phyloP scores from a whole-genome alignment of 2,888 invertebrate genomes.

The Pandemis cinnamomeana region DNA sequence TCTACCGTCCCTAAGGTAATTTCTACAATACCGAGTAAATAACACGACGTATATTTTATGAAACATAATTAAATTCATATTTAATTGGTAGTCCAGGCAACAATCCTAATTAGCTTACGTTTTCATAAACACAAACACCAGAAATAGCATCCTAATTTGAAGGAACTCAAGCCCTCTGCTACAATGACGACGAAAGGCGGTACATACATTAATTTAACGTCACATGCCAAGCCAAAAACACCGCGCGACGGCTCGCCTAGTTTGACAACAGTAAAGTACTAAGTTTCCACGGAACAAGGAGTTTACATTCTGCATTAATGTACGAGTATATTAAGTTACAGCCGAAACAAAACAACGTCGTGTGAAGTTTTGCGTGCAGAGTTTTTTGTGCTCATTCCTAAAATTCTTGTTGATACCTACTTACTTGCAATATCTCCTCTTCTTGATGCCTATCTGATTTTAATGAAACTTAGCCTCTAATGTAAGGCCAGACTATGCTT shows the following conservation, averaged over 20 bases:
- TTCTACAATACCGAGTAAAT: too few relatives aligned
- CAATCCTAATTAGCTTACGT: conserved; percentile 1
- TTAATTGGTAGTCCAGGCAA: not conserved
- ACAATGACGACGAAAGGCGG: conserved; percentile 2
- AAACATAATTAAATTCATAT: not conserved
- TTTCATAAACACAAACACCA: conserved; percentile 11
- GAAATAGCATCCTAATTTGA: conserved; percentile 19
- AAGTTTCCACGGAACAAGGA: conserved; percentile 3
- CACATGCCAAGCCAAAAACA: conserved; percentile 19
- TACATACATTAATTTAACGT: conserved; percentile 22
- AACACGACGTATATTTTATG: not conserved
- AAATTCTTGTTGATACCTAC: too few relatives aligned
- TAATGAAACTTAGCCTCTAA: too few relatives aligned
- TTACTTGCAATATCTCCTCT: too few relatives aligned
- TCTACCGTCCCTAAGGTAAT: too few relatives aligned
- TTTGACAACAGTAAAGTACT: conserved; percentile 17
- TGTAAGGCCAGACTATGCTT: too few relatives aligned
- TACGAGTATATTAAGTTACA: not conserved
- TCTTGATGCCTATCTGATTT: too few relatives aligned
- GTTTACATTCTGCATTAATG: not conserved
- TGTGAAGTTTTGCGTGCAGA: not conserved
- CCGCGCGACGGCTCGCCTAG: conserved; percentile 13
- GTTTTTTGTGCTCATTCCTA: too few relatives aligned
- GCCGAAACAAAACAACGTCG: not conserved
- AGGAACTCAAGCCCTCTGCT: not conserved